These are phyloP conservation scores for Hirtodrosophila cameraria DNA, from an alignment of 2,888 invertebrate species.

Conservation along the genomic window DNA sequence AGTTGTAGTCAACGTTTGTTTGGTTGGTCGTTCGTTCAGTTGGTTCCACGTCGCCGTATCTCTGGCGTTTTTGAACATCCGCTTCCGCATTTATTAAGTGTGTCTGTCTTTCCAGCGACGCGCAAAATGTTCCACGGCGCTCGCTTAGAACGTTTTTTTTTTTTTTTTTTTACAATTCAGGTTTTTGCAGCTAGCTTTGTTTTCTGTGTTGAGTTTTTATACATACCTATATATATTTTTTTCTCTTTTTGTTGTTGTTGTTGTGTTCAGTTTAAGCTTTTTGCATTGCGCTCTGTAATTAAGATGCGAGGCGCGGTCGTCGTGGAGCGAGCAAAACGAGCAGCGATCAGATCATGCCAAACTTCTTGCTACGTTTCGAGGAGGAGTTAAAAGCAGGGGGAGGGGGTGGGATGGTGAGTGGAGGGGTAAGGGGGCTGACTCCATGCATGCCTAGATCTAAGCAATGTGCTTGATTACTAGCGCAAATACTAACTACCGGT, in stretches of 20 bases:
- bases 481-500: slow-evolving; percentile 77
- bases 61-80: slow-evolving; percentile 78
- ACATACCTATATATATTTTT: no score
- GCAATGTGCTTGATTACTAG: slow-evolving; percentile 77
- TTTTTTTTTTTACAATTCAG: slow-evolving; percentile 81
- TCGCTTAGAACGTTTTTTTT: slow-evolving; percentile 76
- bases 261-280: slow-evolving; percentile 33
- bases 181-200: slow-evolving; percentile 58
- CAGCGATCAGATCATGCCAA: slow-evolving; percentile 65
- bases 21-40: slow-evolving; percentile 9
- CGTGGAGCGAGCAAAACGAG: slow-evolving; percentile 40
- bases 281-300: slow-evolving; percentile 72
- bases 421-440: slow-evolving; percentile 29
- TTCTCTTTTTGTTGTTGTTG: slow-evolving; percentile 30
- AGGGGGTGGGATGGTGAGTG: not conserved
- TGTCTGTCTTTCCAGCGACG: slow-evolving; percentile 77
- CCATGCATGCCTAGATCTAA: slow-evolving; percentile 74
- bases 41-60: slow-evolving; percentile 36
- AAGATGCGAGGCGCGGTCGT: slow-evolving; percentile 77
- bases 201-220: slow-evolving; percentile 24
- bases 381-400: not conserved
- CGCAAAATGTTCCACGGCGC: slow-evolving; percentile 61
- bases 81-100: slow-evolving; percentile 83
- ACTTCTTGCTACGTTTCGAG: slow-evolving; percentile 56
- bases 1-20: slow-evolving; percentile 20